Conservation (phyloP, 2,888 invertebrate species). For the Callyntrura sp. region DNA sequence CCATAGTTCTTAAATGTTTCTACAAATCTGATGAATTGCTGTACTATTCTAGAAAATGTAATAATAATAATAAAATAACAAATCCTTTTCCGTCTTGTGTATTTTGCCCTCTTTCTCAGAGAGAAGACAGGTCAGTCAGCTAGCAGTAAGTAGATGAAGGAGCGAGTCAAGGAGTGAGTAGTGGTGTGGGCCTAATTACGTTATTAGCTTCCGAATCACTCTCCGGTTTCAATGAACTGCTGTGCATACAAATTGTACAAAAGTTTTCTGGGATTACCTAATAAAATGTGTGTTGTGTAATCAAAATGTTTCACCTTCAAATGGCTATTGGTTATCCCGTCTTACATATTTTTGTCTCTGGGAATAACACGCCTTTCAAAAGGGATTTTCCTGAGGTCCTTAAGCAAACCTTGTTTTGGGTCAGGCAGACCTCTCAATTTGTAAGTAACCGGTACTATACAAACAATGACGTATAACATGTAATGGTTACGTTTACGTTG, state of each 20-base stretch:
- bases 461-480: neutral
- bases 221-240: slow-evolving; percentile 32
- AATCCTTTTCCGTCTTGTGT: no score
- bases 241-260: neutral
- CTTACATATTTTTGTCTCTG: slow-evolving; percentile 11
- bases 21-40: neutral
- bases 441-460: neutral
- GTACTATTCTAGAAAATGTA: neutral
- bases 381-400: slow-evolving; percentile 59
- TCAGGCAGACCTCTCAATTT: slow-evolving; percentile 26
- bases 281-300: neutral
- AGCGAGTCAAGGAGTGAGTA: neutral
- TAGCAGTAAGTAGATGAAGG: neutral
- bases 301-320: slow-evolving; percentile 57
- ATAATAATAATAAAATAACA: no score
- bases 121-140: neutral
- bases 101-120: slow-evolving; percentile 44
- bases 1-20: no score
- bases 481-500: no score
- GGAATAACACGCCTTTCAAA: slow-evolving; percentile 65
- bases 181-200: no score
- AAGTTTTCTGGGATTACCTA: neutral
- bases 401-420: slow-evolving; percentile 63
- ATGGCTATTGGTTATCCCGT: neutral
- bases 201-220: slow-evolving; percentile 25